Evolutionary conservation across 2,113 vertebrate species (phyloP).

Genomic region (Psammodynastes pulverulentus): DNA sequence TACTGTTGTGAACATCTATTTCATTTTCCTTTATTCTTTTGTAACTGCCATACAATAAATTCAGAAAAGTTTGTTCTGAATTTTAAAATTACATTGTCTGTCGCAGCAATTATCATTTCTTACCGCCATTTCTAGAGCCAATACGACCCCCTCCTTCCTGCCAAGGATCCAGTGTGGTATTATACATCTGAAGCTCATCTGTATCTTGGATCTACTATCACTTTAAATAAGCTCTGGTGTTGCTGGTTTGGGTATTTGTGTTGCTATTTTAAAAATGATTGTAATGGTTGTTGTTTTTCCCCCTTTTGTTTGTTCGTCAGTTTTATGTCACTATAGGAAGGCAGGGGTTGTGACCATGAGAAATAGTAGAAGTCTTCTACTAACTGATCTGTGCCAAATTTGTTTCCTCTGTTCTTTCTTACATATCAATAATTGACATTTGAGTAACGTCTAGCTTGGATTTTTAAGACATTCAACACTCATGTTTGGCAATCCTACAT

Average conservation of each 20-base stretch:
- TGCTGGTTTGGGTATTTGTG: background rate
- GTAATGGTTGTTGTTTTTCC: background rate
- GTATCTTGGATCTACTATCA: constrained; percentile 66
- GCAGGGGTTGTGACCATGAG: background rate
- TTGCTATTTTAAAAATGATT: background rate
- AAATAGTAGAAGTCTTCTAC: background rate
- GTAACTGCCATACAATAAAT: constrained; percentile 59
- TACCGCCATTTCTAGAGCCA: constrained; percentile 25
- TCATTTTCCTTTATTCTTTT: constrained; percentile 61
- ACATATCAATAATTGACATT: background rate
- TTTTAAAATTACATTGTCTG: constrained; percentile 49
- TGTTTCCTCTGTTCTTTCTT: background rate
- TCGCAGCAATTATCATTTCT: constrained; percentile 19
- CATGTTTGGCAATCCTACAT: background rate
- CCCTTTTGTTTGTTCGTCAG: background rate
- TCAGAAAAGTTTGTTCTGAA: constrained; percentile 47
- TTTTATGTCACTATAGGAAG: background rate
- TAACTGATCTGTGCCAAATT: background rate
- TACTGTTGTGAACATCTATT: constrained; percentile 58
- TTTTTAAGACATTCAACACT: background rate
- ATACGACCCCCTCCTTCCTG: background rate
- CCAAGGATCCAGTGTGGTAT: constrained; percentile 44
- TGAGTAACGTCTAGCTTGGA: background rate
- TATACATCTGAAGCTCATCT: constrained; percentile 66
- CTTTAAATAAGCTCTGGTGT: constrained; percentile 17